Evolutionary conservation across 2,888 invertebrate genomes (phyloP), one percentile per base, ranked within the genome.

Genomic region (Hirudinaria manillensis): DNA sequence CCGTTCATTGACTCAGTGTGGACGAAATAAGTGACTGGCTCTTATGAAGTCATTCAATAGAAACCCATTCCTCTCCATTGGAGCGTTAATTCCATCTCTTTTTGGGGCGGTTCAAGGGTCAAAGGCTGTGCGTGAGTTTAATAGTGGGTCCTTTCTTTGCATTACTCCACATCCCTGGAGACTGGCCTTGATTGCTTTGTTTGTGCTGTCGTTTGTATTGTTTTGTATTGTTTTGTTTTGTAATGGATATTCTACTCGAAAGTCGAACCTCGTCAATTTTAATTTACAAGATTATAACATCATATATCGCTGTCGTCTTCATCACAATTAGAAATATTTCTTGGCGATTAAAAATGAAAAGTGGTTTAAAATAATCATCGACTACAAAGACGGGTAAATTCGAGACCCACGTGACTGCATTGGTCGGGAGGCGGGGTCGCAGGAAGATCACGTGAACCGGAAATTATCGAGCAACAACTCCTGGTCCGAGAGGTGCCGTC

Each of bases 91-190:
- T 61, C 61, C 21, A 61, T 61, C 61, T 61, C 61, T 61, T 61
- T 61, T 61, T 61, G 61, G 61, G 61, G 61, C 61, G 29, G 61
- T 61, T 61, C 61, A 61, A 29, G n/a, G 61, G 61, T 61, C 61
- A 61, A 61, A 29, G 29, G 61, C 10, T 61, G 61, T 27, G 61
- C 24, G 61, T 29, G 29, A 29, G 61, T n/a, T 61, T 61, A 61
- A 61, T 61, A 61, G 61, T 61, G 29, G 61, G 61, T 61, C 61
- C 71, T 72, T 65, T 71, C 45, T 72, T 53, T 67, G 66, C 53
- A 34, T 67, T 65, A 45, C 74, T 65, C 29, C 10, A 13, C 34
- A 27, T 34, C 66, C 51, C 61, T 61, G 24, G 61, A 29, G 61
- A 27, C 61, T 61, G 1, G 13, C 24, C 10, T 21, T 27, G 61